Evolutionary conservation across 1,140 invertebrate genomes (phyloP).

Genomic region (Galendromus occidentalis): DNA sequence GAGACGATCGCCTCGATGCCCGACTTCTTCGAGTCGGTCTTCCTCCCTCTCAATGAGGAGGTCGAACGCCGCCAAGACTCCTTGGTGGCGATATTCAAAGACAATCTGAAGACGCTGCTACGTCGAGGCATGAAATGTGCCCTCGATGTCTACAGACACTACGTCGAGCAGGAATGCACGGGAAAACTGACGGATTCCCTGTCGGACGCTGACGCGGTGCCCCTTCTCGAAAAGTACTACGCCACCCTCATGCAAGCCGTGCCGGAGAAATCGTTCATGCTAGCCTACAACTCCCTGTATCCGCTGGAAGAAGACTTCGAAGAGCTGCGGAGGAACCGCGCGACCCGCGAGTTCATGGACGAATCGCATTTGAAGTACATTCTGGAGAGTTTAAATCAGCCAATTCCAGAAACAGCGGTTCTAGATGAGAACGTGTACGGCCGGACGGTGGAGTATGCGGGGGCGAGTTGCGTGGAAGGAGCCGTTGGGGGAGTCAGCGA

Average conservation of each 20-base stretch:
- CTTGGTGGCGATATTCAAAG: background rate
- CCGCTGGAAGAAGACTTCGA: background rate
- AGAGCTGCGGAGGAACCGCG: background rate
- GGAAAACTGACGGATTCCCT: too few species aligned
- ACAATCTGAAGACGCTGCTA: background rate
- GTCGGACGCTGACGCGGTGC: background rate
- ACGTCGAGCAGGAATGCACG: background rate
- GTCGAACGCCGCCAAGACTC: background rate
- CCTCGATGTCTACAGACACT: background rate
- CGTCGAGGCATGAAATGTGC: background rate
- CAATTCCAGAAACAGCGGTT: background rate
- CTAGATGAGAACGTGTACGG: background rate
- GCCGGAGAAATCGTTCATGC: background rate
- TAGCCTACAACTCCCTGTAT: background rate
- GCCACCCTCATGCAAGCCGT: background rate
- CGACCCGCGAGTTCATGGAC: background rate
- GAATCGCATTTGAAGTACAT: background rate
- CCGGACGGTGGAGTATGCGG: background rate
- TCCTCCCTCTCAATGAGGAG: background rate
- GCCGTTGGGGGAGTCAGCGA: background rate
- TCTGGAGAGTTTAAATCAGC: background rate
- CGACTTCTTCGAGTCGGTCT: background rate
- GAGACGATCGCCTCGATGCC: background rate
- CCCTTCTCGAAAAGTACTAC: background rate
- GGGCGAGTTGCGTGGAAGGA: background rate